These are phyloP conservation scores for Spondyliosoma cantharus DNA, from an alignment of 2,797 vertebrate genomes.

Conservation along the genomic window DNA sequence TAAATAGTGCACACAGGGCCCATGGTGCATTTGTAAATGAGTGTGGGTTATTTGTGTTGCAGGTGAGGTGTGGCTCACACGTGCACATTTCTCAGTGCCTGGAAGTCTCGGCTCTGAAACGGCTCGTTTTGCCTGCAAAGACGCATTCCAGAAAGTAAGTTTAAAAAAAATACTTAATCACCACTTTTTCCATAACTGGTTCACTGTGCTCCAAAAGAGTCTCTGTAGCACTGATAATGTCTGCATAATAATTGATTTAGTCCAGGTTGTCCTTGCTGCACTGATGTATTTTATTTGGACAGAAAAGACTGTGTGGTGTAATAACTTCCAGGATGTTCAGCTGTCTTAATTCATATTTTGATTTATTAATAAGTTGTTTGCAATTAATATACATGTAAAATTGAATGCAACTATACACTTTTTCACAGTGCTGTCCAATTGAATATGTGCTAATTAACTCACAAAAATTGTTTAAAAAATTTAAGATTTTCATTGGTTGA, in stretches of 20 bases:
- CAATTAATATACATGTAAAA: background rate
- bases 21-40: conserved; percentile 38
- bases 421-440: background rate
- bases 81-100: conserved; percentile 51
- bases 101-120: conserved; percentile 38
- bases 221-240: conserved; percentile 14
- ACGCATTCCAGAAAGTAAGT: conserved; percentile 71
- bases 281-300: background rate
- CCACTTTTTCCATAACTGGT: conserved; percentile 27
- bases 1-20: conserved; percentile 32
- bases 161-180: conserved; percentile 13
- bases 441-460: background rate
- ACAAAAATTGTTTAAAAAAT: background rate
- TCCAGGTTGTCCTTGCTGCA: background rate
- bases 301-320: background rate
- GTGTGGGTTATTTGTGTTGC: conserved; percentile 55
- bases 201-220: conserved; percentile 18
- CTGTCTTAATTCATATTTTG: background rate
- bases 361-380: background rate
- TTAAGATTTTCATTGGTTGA: background rate
- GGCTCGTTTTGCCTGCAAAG: conserved; percentile 33
- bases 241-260: conserved; percentile 23
- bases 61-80: conserved; percentile 71
- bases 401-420: background rate
- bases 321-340: background rate